A percentile compares a stretch with the other conserved stretches of the same genome.
Evolutionary conservation across 2,113 vertebrate species (phyloP).

Genomic region (Sigmodon hispidus): DNA sequence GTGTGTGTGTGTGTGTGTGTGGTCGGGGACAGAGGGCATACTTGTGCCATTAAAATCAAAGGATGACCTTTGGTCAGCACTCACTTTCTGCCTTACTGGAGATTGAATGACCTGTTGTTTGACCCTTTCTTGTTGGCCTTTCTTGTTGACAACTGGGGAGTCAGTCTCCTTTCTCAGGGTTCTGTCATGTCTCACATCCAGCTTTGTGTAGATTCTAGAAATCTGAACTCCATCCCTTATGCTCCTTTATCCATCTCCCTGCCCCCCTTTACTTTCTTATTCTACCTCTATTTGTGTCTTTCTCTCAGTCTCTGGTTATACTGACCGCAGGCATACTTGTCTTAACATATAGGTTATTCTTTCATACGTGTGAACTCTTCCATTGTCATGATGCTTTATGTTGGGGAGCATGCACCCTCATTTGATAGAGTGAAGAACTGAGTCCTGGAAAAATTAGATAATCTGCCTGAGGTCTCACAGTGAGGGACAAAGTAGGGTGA

Average conservation of each 20-base stretch:
- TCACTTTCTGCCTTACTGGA: not conserved
- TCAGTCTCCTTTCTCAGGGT: not conserved
- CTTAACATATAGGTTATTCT: not conserved
- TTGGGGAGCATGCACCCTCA: not conserved
- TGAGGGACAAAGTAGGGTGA: not conserved
- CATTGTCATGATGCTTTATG: not conserved
- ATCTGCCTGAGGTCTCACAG: not conserved
- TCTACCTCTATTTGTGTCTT: no score
- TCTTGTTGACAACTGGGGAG: no score
- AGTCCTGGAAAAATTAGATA: not conserved
- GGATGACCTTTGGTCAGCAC: rapidly evolving
- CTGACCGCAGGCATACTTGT: not conserved
- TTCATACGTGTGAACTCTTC: not conserved
- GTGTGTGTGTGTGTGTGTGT: not conserved
- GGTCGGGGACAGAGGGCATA: not conserved
- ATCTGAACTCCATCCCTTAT: not conserved
- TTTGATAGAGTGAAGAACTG: not conserved
- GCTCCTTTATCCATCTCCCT: not conserved
- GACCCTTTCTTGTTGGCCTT: not conserved
- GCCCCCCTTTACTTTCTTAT: not conserved
- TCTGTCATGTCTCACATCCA: not conserved
- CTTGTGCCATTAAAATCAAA: not conserved
- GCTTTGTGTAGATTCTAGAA: not conserved
- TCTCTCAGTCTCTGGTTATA: not conserved
- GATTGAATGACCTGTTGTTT: not conserved